These are phyloP conservation scores for Palythoa grandiflora DNA, from an alignment of 92 coral and sea anemone genomes.

Conservation along the genomic window DNA sequence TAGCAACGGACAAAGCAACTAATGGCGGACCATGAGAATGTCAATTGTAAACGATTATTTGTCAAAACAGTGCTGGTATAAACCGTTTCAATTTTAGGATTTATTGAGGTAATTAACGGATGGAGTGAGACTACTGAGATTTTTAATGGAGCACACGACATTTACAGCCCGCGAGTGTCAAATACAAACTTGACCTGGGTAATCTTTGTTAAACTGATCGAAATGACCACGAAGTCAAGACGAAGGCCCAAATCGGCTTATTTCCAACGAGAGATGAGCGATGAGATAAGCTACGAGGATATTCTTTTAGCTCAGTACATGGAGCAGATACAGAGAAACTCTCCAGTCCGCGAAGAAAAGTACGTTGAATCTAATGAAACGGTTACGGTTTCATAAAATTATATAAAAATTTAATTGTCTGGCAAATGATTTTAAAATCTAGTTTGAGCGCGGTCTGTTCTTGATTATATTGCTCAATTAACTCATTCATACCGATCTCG, in stretches of 20 bases:
- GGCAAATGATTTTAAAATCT: no score
- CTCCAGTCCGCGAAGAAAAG: slow-evolving; percentile 75
- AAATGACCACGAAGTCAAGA: slow-evolving; percentile 75
- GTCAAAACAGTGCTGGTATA: slow-evolving; percentile 4
- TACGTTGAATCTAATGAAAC: slow-evolving; percentile 23
- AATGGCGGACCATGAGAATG: slow-evolving; percentile 42
- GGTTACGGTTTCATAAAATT: no score
- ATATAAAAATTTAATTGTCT: no score
- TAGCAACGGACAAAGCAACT: slow-evolving; percentile 77
- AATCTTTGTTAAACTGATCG: not conserved
- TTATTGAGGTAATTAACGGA: not conserved
- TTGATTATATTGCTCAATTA: no score
- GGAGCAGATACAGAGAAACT: slow-evolving; percentile 73
- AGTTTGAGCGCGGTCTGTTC: no score
- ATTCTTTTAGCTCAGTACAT: slow-evolving; percentile 86
- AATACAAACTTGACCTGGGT: not conserved
- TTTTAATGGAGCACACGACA: not conserved
- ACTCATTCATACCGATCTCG: no score
- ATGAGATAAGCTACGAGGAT: slow-evolving; percentile 83
- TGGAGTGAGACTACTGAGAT: not conserved
- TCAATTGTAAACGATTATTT: not conserved
- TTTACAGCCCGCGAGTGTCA: not conserved
- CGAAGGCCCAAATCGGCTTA: slow-evolving; percentile 67
- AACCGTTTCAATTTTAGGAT: not conserved
- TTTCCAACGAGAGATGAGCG: slow-evolving; percentile 86